Evolutionary conservation across 2,113 vertebrate species (phyloP).

Genomic region (Xenus cinereus): DNA sequence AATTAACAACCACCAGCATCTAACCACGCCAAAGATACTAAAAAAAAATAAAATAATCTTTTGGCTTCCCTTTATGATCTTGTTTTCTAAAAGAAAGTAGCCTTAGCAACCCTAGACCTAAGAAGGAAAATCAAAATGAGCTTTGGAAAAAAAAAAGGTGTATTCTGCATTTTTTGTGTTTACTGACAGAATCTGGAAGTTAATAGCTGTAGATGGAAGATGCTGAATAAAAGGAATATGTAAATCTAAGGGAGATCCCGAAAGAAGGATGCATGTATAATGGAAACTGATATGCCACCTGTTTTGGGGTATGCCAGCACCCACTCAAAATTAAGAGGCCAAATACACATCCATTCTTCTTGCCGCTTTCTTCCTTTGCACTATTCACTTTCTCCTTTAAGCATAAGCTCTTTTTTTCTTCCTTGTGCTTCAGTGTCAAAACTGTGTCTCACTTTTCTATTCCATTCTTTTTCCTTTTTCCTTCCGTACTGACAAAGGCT

Average conservation of each 20-base stretch:
- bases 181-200: background rate
- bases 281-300: background rate
- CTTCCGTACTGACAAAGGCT: background rate
- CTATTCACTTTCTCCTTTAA: background rate
- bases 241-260: background rate
- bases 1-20: constrained; percentile 27
- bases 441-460: background rate
- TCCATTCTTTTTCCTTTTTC: background rate
- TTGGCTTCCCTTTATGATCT: background rate
- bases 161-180: background rate
- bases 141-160: accelerated
- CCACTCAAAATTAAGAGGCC: background rate
- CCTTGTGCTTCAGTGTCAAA: background rate
- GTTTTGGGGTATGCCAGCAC: background rate
- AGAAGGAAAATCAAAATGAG: background rate
- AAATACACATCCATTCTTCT: background rate
- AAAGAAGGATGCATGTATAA: background rate
- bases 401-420: background rate
- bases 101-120: background rate
- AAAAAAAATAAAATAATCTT: background rate
- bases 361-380: background rate
- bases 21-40: constrained; percentile 49
- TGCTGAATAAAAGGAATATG: background rate
- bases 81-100: background rate
- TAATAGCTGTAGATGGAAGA: background rate